A percentile compares a stretch with the other conserved stretches of the same genome.
phyloP scores from a whole-genome alignment of 2,113 vertebrate species.

The Takifugu bimaculatus region DNA sequence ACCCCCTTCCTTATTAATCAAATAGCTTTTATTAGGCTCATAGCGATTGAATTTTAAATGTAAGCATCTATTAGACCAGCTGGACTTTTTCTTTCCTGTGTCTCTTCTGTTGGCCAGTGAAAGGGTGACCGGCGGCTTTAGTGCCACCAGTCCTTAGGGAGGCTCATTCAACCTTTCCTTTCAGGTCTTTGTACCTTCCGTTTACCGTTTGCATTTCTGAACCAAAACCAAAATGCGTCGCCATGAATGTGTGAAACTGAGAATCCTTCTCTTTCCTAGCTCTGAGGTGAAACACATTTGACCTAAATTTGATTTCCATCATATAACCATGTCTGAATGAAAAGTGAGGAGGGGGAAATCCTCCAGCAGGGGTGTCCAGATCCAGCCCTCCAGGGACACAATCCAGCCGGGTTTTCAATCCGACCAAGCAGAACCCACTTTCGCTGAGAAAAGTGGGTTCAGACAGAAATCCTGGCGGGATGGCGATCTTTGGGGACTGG shows the following conservation, averaged over 20 bases:
- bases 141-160: conserved; percentile 61
- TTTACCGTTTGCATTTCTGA: conserved; percentile 54
- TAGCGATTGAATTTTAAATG: conserved; percentile 55
- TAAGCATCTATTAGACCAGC: conserved; percentile 62
- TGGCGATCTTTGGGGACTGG: too few relatives aligned
- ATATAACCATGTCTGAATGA: conserved; percentile 34
- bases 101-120: neutral
- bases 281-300: conserved; percentile 56
- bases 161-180: conserved; percentile 53
- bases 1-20: conserved; percentile 47
- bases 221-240: conserved; percentile 71
- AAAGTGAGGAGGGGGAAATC: conserved; percentile 22
- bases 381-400: too few relatives aligned
- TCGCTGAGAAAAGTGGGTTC: too few relatives aligned
- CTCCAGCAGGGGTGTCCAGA: too few relatives aligned
- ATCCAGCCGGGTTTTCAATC: too few relatives aligned
- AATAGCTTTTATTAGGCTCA: conserved; percentile 61
- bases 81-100: conserved; percentile 25
- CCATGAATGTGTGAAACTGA: conserved; percentile 71
- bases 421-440: too few relatives aligned
- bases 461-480: too few relatives aligned
- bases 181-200: conserved; percentile 37
- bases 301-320: conserved; percentile 45
- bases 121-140: conserved; percentile 53
- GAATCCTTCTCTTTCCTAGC: conserved; percentile 32